phyloP scores from a whole-genome alignment of 2,797 vertebrate genomes.

The Lagorchestes hirsutus region DNA sequence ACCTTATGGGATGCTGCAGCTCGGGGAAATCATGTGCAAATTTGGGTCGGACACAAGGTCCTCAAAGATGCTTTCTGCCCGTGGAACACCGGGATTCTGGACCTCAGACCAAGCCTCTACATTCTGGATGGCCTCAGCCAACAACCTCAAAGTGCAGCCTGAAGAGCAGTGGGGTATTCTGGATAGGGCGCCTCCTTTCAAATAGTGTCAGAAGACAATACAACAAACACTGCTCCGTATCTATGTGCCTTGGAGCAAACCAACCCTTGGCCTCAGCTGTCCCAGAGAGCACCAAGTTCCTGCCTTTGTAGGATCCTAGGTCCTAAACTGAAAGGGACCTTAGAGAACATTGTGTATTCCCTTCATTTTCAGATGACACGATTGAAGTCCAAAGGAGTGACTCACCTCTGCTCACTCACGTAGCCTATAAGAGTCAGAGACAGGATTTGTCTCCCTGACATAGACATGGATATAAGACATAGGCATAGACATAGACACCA shows the following conservation, averaged over 20 bases:
- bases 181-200: too few relatives aligned
- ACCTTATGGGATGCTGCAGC: too few relatives aligned
- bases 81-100: neutral
- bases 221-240: too few relatives aligned
- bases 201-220: too few relatives aligned
- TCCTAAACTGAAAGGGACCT: neutral
- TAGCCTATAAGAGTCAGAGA: neutral
- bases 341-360: neutral
- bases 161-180: too few relatives aligned
- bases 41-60: neutral
- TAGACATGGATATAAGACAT: neutral
- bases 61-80: neutral
- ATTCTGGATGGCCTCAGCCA: too few relatives aligned
- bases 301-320: neutral
- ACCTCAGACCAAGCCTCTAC: too few relatives aligned
- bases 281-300: neutral
- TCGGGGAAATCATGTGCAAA: too few relatives aligned
- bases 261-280: neutral
- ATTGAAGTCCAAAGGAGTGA: neutral
- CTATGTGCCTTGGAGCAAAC: neutral
- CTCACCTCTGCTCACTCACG: neutral
- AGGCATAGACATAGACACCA: too few relatives aligned
- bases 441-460: neutral
- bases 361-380: neutral
- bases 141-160: too few relatives aligned